Conservation (phyloP, 2,797 vertebrate genomes). For the Trematomus bernacchii region DNA sequence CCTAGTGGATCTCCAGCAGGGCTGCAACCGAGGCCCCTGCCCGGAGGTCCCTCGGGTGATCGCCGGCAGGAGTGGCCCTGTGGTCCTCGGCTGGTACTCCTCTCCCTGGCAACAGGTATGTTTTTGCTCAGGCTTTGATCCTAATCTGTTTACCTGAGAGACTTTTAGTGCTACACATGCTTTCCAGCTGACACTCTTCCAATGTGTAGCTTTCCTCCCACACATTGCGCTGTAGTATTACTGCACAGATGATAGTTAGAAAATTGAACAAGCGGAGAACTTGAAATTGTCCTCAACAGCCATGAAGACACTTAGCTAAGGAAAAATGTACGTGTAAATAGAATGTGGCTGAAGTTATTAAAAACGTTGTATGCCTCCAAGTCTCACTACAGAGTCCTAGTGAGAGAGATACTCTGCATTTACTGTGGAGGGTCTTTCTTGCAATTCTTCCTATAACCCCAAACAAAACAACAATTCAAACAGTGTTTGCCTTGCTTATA, state of each 20-base stretch:
- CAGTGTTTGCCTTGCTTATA: not conserved
- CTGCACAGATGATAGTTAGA: constrained; percentile 4
- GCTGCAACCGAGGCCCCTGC: constrained; percentile 88
- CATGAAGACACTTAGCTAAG: not conserved
- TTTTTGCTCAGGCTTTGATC: constrained; percentile 18
- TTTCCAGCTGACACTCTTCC: constrained; percentile 24
- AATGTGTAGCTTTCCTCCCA: constrained; percentile 11
- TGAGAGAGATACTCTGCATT: not conserved
- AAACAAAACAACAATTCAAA: not conserved
- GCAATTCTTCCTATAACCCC: not conserved
- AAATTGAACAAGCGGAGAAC: constrained; percentile 10
- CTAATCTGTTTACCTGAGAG: constrained; percentile 5
- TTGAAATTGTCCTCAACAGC: not conserved
- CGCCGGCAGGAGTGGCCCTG: constrained; percentile 56
- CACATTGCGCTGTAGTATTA: not conserved
- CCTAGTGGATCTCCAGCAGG: constrained; percentile 86
- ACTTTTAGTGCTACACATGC: not conserved
- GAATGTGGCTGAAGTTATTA: not conserved
- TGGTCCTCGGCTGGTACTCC: constrained; percentile 90
- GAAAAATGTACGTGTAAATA: not conserved
- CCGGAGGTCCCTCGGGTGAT: constrained; percentile 62
- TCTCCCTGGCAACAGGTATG: constrained; percentile 96
- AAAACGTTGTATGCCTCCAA: not conserved
- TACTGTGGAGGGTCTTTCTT: not conserved
- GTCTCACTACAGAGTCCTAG: too few species aligned